Conservation (phyloP, 2,113 vertebrate species). For the Hemibagrus wyckioides region DNA sequence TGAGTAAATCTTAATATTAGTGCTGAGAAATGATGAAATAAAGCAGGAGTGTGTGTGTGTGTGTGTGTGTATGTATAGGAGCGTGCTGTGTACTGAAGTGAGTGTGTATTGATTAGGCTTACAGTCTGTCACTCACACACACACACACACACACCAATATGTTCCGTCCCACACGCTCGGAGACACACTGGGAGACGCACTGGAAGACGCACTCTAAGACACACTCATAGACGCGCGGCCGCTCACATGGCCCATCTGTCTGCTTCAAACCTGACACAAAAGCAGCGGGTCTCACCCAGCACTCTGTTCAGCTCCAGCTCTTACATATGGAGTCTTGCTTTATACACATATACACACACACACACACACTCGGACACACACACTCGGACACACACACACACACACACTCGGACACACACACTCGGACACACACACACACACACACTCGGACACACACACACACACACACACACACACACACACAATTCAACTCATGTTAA, state of each 20-base stretch:
- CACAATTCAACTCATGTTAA: neutral
- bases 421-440: neutral
- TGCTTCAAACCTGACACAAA: neutral
- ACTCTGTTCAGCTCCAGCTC: neutral
- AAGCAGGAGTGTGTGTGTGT: neutral
- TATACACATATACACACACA: neutral
- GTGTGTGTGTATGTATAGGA: neutral
- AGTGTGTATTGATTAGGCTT: constrained; percentile 11
- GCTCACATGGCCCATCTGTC: neutral
- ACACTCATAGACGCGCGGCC: neutral
- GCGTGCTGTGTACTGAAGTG: neutral
- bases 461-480: no score
- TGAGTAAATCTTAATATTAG: constrained; percentile 31
- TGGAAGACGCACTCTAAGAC: no score
- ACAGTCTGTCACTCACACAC: neutral
- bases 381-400: neutral
- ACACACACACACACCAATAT: constrained; percentile 12
- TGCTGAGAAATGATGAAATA: constrained; percentile 26
- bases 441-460: neutral
- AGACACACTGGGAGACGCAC: no score
- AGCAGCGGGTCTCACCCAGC: neutral
- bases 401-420: no score
- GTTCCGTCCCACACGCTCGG: constrained; percentile 24
- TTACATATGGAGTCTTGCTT: neutral
- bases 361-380: neutral